phyloP scores from a whole-genome alignment of 2,888 invertebrate genomes.

The Drosophila buzzatii region DNA sequence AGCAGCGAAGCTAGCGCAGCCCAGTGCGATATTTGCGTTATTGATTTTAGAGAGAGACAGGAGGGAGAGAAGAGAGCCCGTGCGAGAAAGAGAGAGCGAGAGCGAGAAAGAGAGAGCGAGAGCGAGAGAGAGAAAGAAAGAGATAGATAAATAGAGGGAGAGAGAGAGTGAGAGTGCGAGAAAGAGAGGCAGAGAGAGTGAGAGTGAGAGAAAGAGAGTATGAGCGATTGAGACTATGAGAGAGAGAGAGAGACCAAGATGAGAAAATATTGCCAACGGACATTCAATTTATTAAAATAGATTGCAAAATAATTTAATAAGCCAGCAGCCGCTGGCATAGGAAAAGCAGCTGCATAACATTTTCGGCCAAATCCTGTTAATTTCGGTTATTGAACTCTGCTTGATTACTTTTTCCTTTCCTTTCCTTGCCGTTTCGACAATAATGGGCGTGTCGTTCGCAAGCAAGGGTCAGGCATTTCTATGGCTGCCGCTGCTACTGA shows the following conservation, averaged over 20 bases:
- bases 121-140: background rate
- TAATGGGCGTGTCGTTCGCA: constrained; percentile 47
- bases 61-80: too few species aligned
- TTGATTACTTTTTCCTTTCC: background rate
- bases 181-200: background rate
- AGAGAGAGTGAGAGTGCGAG: too few species aligned
- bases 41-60: constrained; percentile 59
- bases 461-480: constrained; percentile 24
- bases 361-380: constrained; percentile 8
- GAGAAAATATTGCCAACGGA: constrained; percentile 59
- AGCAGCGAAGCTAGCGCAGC: constrained; percentile 33
- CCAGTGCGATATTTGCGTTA: constrained; percentile 61
- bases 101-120: background rate
- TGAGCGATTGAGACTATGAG: background rate
- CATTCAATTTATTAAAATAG: constrained; percentile 71
- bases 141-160: background rate
- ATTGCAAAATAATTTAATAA: constrained; percentile 77
- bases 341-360: constrained; percentile 21
- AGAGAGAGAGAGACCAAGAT: constrained; percentile 2
- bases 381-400: constrained; percentile 67
- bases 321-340: constrained; percentile 20
- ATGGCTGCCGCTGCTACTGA: constrained; percentile 57
- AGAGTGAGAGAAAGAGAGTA: background rate
- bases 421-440: constrained; percentile 11
- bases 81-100: background rate